Conservation (phyloP, 2,113 vertebrate genomes). For the Laticauda laticaudata region DNA sequence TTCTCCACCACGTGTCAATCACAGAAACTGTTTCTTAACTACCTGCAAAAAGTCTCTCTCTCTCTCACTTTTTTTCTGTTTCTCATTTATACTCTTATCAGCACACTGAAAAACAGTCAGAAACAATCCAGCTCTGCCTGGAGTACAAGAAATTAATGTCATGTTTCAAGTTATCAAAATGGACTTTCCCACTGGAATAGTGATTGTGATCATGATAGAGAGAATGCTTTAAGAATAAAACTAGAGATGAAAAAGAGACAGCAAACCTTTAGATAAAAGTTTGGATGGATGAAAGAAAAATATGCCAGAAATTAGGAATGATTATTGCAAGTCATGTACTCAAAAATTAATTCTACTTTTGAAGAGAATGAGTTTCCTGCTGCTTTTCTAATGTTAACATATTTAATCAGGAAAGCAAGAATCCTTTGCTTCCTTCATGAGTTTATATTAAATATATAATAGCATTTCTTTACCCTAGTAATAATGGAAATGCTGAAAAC, state of each 20-base stretch:
- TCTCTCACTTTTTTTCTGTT: neutral
- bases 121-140: neutral
- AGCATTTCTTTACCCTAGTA: neutral
- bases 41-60: neutral
- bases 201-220: neutral
- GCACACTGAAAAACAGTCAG: neutral
- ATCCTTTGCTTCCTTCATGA: constrained; percentile 8
- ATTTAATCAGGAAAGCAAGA: constrained; percentile 12
- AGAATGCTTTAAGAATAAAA: neutral
- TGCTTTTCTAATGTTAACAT: neutral
- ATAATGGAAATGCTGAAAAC: neutral
- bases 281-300: constrained; percentile 14
- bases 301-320: constrained; percentile 21
- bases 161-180: constrained; percentile 10
- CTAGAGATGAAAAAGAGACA: neutral
- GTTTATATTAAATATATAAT: neutral
- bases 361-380: neutral
- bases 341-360: neutral
- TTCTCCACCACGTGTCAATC: neutral
- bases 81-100: neutral
- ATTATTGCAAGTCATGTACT: neutral
- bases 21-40: neutral
- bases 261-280: constrained; percentile 3
- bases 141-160: constrained; percentile 31
- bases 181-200: neutral